Evolutionary conservation across 2,113 vertebrate species (phyloP).

Genomic region (Solea solea): DNA sequence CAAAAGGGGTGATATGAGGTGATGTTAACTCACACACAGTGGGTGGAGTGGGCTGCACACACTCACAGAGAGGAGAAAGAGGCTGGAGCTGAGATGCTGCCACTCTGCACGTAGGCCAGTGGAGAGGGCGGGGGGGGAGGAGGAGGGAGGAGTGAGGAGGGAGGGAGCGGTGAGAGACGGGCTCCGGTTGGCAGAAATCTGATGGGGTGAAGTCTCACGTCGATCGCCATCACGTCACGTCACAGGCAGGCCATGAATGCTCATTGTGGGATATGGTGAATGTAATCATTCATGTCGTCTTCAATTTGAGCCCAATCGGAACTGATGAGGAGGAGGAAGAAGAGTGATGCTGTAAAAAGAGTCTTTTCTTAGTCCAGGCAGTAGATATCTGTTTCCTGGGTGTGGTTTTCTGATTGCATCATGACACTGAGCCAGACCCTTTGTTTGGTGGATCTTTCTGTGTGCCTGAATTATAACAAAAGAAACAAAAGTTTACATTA

Average conservation of each 20-base stretch:
- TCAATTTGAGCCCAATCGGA: slow-evolving; percentile 24
- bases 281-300: slow-evolving; percentile 73
- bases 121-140: slow-evolving; percentile 8
- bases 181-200: slow-evolving; percentile 50
- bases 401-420: slow-evolving; percentile 6
- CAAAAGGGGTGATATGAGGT: slow-evolving; percentile 61
- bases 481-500: too few species aligned
- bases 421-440: not conserved
- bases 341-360: slow-evolving; percentile 7
- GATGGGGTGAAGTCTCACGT: slow-evolving; percentile 53
- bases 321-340: slow-evolving; percentile 40
- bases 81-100: slow-evolving; percentile 65
- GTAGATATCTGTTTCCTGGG: slow-evolving; percentile 2
- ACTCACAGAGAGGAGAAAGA: slow-evolving; percentile 39
- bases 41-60: slow-evolving; percentile 8
- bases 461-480: too few species aligned
- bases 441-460: not conserved
- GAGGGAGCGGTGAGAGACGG: not conserved
- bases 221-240: slow-evolving; percentile 55
- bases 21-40: slow-evolving; percentile 56
- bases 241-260: slow-evolving; percentile 61
- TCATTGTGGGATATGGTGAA: slow-evolving; percentile 72
- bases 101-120: slow-evolving; percentile 76
- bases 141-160: not conserved
- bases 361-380: slow-evolving; percentile 25